Evolutionary conservation across 2,797 vertebrate species (phyloP), one percentile per base, ranked within the genome.

Genomic region (Oryzias sinensis): DNA sequence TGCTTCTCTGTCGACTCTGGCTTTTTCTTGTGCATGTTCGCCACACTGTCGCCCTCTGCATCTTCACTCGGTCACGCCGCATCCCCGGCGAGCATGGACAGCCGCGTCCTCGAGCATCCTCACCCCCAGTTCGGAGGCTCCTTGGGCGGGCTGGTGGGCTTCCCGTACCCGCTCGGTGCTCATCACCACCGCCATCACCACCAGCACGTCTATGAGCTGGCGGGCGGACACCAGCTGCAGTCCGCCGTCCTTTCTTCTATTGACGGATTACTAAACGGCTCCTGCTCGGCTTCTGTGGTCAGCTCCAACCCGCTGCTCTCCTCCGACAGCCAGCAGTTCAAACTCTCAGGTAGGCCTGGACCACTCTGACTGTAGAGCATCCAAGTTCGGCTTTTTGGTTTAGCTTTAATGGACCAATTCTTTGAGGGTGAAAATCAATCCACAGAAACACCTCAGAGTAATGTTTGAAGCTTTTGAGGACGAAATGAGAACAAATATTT

Each of bases 261-360:
- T 93, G 97, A 98, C 90, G 97, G 97, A 93, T 95, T 98, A 94
- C 91, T 98, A 59, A 95, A 93, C 89, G 93, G 95, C 48, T 95
- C 96, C 24, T 97, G 96, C 87, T 93, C 96, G 72, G 95, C 95
- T 76, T 95, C 95, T 37, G 94, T 96, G 78, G 92, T 95, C 85
- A 91, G 91, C 84, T 92, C 94, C 62, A 91, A 87, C 74, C 80
- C 94, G 71, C 91, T 97, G 54, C 89, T 97, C 45, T 92, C 93
- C 1, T 81, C 95, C 48, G 95, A 98, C 83, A 91, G 75, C 70
- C 94, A 90, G 81, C 90, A 93, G 75, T 98, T 94, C 91, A 97
- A 97, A 91, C 94, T 97, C 81, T 90, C 93, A 93, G 96, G 96
- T 98, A 91, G 88, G 94, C 49, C 56, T 1, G 45, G 37, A 7